Percentiles rank a stretch among this genome's conserved stretches.
phyloP scores from a whole-genome alignment of 1,140 invertebrate species.

The Macrosteles quadrilineatus region DNA sequence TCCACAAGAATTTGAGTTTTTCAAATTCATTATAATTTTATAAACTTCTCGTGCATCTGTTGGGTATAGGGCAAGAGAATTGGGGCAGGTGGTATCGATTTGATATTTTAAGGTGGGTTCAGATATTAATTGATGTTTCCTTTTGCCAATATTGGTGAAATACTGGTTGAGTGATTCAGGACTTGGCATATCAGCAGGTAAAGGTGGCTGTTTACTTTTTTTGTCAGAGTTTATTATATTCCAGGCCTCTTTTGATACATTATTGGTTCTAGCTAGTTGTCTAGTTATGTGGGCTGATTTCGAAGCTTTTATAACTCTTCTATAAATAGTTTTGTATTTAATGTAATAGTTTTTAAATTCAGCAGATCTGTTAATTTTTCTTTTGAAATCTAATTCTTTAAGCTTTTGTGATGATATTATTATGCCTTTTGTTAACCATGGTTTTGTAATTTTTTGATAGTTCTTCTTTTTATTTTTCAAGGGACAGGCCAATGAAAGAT shows the following conservation, averaged over 20 bases:
- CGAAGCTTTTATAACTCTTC: not conserved
- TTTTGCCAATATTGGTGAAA: too few species aligned
- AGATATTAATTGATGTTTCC: too few species aligned
- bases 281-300: not conserved
- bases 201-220: not conserved
- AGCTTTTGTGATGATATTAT: too few species aligned
- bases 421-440: not conserved
- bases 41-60: not conserved
- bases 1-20: not conserved
- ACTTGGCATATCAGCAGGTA: too few species aligned
- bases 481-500: not conserved
- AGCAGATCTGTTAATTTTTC: constrained; percentile 1
- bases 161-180: not conserved
- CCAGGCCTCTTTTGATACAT: too few species aligned
- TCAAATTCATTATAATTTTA: not conserved
- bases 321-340: not conserved
- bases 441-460: not conserved
- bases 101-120: too few species aligned
- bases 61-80: too few species aligned
- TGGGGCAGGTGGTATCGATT: too few species aligned
- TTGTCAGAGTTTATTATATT: too few species aligned
- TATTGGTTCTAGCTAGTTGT: not conserved
- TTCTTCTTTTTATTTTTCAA: not conserved
- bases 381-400: not conserved
- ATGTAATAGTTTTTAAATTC: not conserved